phyloP scores from a whole-genome alignment of 2,888 invertebrate genomes.

The Harmothoe impar region DNA sequence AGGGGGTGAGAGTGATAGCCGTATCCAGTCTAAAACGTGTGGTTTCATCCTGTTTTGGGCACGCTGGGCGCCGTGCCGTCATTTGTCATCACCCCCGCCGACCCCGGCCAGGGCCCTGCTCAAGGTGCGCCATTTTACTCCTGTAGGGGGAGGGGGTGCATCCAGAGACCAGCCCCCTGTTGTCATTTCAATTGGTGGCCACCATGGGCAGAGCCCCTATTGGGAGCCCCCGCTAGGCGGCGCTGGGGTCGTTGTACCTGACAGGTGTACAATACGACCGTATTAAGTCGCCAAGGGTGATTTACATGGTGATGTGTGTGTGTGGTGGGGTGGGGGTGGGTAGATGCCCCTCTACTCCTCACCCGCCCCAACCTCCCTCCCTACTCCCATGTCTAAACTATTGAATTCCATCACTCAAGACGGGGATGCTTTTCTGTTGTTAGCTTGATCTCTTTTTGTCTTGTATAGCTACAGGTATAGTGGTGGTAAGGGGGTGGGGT shows the following conservation, averaged over 20 bases:
- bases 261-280: conserved; percentile 25
- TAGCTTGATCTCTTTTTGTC: conserved; percentile 26
- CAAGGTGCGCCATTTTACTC: background rate
- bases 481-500: background rate
- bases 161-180: background rate
- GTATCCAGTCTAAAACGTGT: conserved; percentile 23
- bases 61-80: conserved; percentile 29
- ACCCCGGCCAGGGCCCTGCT: background rate
- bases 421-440: background rate
- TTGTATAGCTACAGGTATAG: background rate
- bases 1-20: conserved; percentile 10
- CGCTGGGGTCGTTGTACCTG: conserved; percentile 29
- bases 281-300: background rate
- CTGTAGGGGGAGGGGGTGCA: background rate
- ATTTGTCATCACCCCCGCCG: conserved; percentile 7
- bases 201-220: conserved; percentile 39
- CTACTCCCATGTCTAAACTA: background rate
- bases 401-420: background rate
- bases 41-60: conserved; percentile 22
- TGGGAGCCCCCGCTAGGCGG: conserved; percentile 30
- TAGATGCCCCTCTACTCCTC: background rate
- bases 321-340: background rate
- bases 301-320: background rate
- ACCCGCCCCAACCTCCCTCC: background rate
- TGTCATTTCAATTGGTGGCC: conserved; percentile 53